Base-by-base conservation (phyloP, 2,113 vertebrate species). In the Boleophthalmus pectinirostris region DNA sequence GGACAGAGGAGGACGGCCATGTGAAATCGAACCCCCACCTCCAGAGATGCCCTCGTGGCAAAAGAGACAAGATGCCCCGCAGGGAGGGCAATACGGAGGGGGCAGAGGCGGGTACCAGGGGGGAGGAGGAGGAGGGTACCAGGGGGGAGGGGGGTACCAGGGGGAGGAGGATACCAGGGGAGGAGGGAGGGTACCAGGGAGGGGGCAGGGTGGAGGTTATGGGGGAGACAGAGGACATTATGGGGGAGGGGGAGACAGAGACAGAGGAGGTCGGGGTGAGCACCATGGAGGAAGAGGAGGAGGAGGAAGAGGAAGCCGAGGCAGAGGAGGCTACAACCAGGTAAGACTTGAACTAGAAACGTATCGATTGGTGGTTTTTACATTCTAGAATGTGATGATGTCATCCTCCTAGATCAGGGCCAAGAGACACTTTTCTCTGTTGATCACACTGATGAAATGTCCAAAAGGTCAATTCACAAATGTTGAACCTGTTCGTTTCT, bases 21-120 rank as follows among this genome's bases (percentile, higher is more conserved):
- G 97, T 71, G 98, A 99, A 89, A 99, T 98, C 0, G 97, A 99
- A 73, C 90, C 98, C 0, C 98, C 98, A 0, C 98, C 98, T 79
- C 98, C 97, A 45, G 97, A 99, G 90, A 99, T 99, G 98, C 98
- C 98, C 0, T 95, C 96, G 0, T 99, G 98, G 98, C 98, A 99
- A 90, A 98, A 99, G 78, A 95, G 97, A 75, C 96, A 97, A 70
- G 98, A 99, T 73, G 94, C 92, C 20, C 94, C 96, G 20, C 93
- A 94, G 0, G 90, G 91, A 0, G 91, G 96, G 88, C 96, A 95
- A 0, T 92, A 94, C 43, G 94, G 95, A 69, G 84, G 95, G 0
- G 89, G 95, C 16, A 89, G 95, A 0, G 90, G 96, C 77, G 94
- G 95, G 96, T 51, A 96, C 96, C 95, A 94, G 6, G 94, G 95